Evolutionary conservation across 2,113 vertebrate genomes (phyloP).

Genomic region (Ardeotis arabs): DNA sequence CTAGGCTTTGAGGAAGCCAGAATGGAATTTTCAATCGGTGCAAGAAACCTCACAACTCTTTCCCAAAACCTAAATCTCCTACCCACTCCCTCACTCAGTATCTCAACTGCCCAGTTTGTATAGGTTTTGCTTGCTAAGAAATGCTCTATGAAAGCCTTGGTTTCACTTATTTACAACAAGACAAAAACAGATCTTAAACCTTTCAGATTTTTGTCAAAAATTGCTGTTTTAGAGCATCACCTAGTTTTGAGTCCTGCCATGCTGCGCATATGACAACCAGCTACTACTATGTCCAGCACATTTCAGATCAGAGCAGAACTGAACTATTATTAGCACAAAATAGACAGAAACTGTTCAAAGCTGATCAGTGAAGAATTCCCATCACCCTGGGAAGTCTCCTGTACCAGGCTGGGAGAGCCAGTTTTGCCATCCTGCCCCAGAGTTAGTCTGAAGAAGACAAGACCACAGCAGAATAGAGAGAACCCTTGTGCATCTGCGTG

Average conservation of each 20-base stretch:
- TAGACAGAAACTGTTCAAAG: background rate
- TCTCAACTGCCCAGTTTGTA: background rate
- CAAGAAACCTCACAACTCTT: background rate
- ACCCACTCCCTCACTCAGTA: background rate
- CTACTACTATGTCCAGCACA: background rate
- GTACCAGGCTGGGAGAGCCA: background rate
- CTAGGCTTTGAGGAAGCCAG: background rate
- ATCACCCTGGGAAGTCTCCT: background rate
- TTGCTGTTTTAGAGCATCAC: background rate
- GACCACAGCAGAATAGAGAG: background rate
- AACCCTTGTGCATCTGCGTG: fast-evolving
- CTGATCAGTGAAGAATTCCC: background rate
- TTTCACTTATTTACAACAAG: background rate
- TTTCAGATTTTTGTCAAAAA: background rate
- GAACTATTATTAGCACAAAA: background rate
- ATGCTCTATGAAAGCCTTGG: background rate
- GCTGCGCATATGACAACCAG: background rate
- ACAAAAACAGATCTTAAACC: background rate
- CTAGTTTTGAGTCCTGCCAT: background rate
- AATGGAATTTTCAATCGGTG: background rate
- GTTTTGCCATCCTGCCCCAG: background rate
- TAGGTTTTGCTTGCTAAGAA: background rate
- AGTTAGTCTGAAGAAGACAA: background rate
- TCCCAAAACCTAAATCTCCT: background rate
- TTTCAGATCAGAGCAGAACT: background rate